Percentiles rank a stretch among this genome's conserved stretches.
These are phyloP conservation scores for Ctenomys sociabilis DNA, from an alignment of 2,113 vertebrate genomes.

Conservation along the genomic window DNA sequence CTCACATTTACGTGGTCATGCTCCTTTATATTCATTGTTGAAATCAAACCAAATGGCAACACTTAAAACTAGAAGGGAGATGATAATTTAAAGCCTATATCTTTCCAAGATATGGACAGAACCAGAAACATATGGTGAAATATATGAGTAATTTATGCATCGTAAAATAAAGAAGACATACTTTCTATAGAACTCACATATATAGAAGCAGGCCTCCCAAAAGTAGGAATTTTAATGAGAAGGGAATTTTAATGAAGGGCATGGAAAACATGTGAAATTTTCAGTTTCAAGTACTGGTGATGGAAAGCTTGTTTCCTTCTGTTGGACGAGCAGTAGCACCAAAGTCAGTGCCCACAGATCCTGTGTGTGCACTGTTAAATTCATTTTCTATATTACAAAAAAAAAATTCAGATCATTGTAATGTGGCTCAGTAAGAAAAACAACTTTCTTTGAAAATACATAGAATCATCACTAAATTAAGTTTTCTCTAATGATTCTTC, in stretches of 20 bases:
- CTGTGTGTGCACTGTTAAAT: neutral
- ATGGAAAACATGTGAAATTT: conserved; percentile 1
- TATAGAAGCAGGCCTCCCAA: neutral
- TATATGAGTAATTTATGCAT: neutral
- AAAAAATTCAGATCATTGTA: neutral
- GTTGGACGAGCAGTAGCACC: neutral
- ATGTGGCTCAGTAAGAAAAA: neutral
- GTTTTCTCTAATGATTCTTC: conserved; percentile 4
- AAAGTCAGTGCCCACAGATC: neutral
- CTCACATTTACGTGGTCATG: neutral
- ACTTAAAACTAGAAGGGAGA: neutral
- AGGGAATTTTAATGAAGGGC: neutral
- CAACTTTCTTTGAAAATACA: neutral
- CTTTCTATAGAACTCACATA: neutral
- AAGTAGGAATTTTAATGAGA: neutral
- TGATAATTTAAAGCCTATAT: neutral
- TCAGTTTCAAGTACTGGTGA: neutral
- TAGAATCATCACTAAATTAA: neutral
- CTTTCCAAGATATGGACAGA: neutral
- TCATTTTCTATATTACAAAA: neutral
- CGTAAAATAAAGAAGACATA: neutral
- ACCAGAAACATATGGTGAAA: neutral
- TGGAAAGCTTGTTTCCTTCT: neutral
- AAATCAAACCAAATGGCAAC: neutral
- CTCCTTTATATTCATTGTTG: neutral